Conservation (phyloP, 2,113 vertebrate species). For the Hemichromis elongatus region DNA sequence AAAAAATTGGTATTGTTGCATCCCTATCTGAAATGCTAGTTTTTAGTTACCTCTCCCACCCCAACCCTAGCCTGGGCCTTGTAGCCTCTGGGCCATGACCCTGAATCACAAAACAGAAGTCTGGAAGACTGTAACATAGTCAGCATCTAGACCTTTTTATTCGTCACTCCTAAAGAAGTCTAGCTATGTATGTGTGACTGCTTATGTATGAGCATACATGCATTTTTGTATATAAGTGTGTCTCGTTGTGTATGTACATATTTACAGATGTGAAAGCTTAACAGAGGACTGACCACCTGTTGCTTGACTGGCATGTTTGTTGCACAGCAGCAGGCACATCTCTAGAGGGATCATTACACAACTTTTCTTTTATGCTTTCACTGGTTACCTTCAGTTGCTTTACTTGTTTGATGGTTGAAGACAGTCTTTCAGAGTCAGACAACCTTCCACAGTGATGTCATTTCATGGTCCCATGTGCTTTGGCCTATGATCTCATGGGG, state of each 20-base stretch:
- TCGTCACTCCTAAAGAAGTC: neutral
- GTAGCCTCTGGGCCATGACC: neutral
- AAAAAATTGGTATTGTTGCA: too few species aligned
- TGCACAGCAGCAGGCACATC: constrained; percentile 19
- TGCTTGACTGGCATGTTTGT: constrained; percentile 53
- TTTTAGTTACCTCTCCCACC: neutral
- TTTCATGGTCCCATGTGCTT: neutral
- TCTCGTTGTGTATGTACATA: neutral
- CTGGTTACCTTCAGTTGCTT: neutral
- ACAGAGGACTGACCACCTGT: constrained; percentile 47
- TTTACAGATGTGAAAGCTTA: constrained; percentile 33
- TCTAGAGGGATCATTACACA: constrained; percentile 43
- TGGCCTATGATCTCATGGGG: neutral
- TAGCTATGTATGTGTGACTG: neutral
- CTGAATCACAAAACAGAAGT: neutral
- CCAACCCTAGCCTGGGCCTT: neutral
- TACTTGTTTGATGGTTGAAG: constrained; percentile 15
- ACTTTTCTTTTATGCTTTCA: constrained; percentile 17
- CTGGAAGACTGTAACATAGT: neutral
- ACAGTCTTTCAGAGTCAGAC: neutral
- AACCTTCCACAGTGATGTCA: neutral
- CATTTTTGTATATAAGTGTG: neutral
- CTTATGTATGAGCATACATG: neutral
- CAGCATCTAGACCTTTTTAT: neutral
- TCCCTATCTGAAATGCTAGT: neutral